Evolutionary conservation across 2,797 vertebrate species (phyloP), one percentile per base, ranked within the genome.

Genomic region (Poeciliopsis turneri): DNA sequence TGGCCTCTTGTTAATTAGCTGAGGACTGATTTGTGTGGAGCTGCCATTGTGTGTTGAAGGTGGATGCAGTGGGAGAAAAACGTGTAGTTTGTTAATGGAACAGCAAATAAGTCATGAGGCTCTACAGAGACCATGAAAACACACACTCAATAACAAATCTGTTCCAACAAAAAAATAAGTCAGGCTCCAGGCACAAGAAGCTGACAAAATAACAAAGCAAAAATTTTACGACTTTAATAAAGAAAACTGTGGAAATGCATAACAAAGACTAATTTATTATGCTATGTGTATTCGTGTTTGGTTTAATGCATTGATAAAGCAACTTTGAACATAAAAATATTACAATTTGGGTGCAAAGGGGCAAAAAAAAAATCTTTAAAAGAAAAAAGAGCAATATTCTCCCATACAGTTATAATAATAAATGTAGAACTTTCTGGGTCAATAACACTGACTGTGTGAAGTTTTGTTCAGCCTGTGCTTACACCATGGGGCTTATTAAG

Each of bases 1-100:
- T 53, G 61, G 73, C 41, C 73, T 78, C 57, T 30, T 61, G 61
- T 73, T 87, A 86, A 88, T 90, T 84, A 86, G 78, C 77, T 83
- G 76, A 80, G 76, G 77, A 49, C 78, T 18, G 81, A 71, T 81
- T 85, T 75, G 81, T 69, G 18, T 11, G 2, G 36, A 39, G 36
- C 36, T 68, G 64, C 64, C 36, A 68, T 41, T 68, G 33, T 41
- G 36, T 68, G 64, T 18, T 41, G 33, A 68, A 39, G 2, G 33
- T 68, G 64, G 64, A 64, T 9, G 7, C 30, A 33, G 59, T 33
- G 59, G 59, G 16, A 39, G 61, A 66, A 66, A 64, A 66, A 66
- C 0, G 1, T 68, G 64, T 11, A 33, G 64, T 23, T 68, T 68
- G 33, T 68, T 68, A 68, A 68, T 68, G 36, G 36, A 41, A 68